Evolutionary conservation across 2,797 vertebrate genomes (phyloP), one percentile per base, ranked within the genome.

Genomic region (Denticeps clupeoides): DNA sequence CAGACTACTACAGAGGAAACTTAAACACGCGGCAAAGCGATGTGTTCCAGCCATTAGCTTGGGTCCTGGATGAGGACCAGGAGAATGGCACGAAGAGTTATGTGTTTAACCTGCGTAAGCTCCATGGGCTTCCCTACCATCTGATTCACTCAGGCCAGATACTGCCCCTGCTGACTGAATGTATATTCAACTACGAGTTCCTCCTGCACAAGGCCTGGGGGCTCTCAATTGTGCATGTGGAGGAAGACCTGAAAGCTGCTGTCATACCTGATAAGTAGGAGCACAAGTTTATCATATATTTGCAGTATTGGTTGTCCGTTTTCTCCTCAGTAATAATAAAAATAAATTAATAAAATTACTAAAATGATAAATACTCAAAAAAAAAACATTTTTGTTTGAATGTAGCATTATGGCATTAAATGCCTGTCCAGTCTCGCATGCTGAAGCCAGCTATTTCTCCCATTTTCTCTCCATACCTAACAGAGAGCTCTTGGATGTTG

Each of bases 101-200:
- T 41, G 55, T 62, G n/a, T 82, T 82, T 46, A 83, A 82, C 60
- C 51, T 77, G 31, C 71, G 77, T 4, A 80, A 75, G 60, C 68
- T 84, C 28, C 65, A 70, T 4, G 79, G 82, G 26, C 65, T 77
- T 48, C 72, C 80, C 1, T 69, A 70, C 53, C 79, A 84, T 50
- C 71, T 83, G 48, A 60, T 81, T 21, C 65, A 45, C 24, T 78
- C 80, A 2, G 74, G 74, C 1, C 79, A 82, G 52, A 61, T 73
- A 23, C 19, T 68, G 12, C 49, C 60, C 12, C 62, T 83, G 28
- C 65, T 81, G 35, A 64, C 61, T 7, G 73, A 80, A 37, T 84
- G 80, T 43, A 29, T 83, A 18, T 84, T 83, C 62, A 76, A 78
- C 66, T 83, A 82, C 24, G 77, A 84, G 48, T 84, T 82, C 61